Evolutionary conservation across 2,113 vertebrate species (phyloP).

Genomic region (Pedetes capensis): DNA sequence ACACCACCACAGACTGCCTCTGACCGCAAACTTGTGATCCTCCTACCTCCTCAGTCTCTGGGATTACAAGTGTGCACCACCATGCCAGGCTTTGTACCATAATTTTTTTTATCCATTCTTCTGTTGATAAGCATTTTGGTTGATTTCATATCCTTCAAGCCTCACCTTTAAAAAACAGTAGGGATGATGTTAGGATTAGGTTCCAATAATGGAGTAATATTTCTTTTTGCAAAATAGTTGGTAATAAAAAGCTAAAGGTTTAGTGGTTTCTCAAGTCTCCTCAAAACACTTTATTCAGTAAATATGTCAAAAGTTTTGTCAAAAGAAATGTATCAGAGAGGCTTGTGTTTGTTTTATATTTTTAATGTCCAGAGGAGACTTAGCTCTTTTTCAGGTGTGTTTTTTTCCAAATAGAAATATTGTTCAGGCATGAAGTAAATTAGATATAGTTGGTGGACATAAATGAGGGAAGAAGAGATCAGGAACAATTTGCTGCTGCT

Average conservation of each 20-base stretch:
- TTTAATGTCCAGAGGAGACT: not conserved
- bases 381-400: not conserved
- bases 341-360: not conserved
- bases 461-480: not conserved
- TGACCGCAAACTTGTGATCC: no score
- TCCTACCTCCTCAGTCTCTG: no score
- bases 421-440: not conserved
- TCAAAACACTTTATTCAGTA: not conserved
- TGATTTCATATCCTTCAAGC: no score
- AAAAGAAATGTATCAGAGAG: not conserved
- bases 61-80: no score
- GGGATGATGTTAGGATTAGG: not conserved
- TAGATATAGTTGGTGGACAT: not conserved
- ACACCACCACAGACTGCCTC: no score
- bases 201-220: not conserved
- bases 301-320: not conserved
- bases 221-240: not conserved
- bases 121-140: no score
- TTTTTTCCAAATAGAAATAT: not conserved
- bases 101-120: no score
- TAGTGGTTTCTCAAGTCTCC: not conserved
- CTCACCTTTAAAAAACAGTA: not conserved
- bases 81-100: no score
- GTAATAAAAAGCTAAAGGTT: not conserved
- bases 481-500: not conserved